Conservation (phyloP, 1,140 invertebrate species). For the Calephelis nemesis region DNA sequence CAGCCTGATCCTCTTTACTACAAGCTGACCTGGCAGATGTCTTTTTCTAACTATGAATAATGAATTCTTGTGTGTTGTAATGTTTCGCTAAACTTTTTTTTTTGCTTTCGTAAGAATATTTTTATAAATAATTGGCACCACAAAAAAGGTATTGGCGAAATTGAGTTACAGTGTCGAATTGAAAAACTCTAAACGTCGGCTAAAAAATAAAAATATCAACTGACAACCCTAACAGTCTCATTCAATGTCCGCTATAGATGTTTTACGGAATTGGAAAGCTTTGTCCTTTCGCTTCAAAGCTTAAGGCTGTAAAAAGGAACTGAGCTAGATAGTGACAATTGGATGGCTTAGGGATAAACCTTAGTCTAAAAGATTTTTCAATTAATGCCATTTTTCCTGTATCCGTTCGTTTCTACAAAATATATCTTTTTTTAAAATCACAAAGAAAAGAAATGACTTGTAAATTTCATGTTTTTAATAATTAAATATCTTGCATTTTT, state of each 20-base stretch:
- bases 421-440: background rate
- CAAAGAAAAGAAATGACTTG: background rate
- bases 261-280: conserved; percentile 23
- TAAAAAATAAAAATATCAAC: background rate
- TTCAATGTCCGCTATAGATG: conserved; percentile 16
- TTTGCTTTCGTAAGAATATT: too few species aligned
- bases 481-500: too few species aligned
- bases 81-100: too few species aligned
- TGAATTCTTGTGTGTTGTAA: too few species aligned
- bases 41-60: too few species aligned
- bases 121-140: too few species aligned
- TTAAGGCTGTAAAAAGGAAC: conserved; percentile 23
- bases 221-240: conserved; percentile 3
- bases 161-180: too few species aligned
- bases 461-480: background rate
- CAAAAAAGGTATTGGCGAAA: too few species aligned
- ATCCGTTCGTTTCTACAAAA: background rate
- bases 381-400: conserved; percentile 7
- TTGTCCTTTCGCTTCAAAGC: conserved; percentile 22
- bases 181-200: too few species aligned
- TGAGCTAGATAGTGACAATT: conserved; percentile 21
- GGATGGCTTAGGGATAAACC: conserved; percentile 21
- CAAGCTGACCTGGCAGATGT: too few species aligned
- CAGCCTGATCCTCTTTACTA: too few species aligned
- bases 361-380: conserved; percentile 11